Evolutionary conservation across 23 tunicate genomes (phyloP).

Genomic region (Diplosoma virens): DNA sequence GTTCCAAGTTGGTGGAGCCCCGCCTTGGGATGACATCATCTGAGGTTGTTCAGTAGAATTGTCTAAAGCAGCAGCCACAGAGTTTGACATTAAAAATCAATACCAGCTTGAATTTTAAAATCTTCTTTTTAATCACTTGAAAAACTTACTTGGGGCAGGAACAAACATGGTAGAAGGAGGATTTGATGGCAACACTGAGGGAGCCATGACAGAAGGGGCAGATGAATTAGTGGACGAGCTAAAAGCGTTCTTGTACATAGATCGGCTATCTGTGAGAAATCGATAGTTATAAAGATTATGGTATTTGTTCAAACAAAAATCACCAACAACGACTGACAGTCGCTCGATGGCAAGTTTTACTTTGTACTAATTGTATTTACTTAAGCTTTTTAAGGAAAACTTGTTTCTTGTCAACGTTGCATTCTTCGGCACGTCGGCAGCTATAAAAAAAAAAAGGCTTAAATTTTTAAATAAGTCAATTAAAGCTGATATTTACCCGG

Average conservation of each 20-base stretch:
- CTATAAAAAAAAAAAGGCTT: background rate
- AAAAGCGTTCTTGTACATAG: constrained; percentile 81
- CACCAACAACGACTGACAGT: background rate
- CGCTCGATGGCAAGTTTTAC: background rate
- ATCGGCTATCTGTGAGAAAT: constrained; percentile 31
- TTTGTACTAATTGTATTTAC: constrained; percentile 12
- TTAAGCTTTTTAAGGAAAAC: constrained; percentile 72
- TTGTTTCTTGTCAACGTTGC: constrained; percentile 48
- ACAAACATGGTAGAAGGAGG: constrained; percentile 30
- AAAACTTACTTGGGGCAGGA: constrained; percentile 42
- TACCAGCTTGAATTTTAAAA: too few species aligned
- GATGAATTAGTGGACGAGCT: constrained; percentile 23
- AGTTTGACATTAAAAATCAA: too few species aligned
- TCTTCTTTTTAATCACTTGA: too few species aligned
- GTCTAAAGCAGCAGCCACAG: too few species aligned
- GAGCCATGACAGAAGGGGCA: background rate
- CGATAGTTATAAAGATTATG: background rate
- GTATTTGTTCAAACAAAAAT: background rate
- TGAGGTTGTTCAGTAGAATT: too few species aligned
- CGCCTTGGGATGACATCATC: too few species aligned
- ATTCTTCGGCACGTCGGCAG: background rate
- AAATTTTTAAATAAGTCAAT: background rate
- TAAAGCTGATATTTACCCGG: background rate
- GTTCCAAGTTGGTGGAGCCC: too few species aligned
- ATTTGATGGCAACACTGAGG: constrained; percentile 3